Evolutionary conservation across 2,113 vertebrate genomes (phyloP).

Genomic region (Nibea albiflora): DNA sequence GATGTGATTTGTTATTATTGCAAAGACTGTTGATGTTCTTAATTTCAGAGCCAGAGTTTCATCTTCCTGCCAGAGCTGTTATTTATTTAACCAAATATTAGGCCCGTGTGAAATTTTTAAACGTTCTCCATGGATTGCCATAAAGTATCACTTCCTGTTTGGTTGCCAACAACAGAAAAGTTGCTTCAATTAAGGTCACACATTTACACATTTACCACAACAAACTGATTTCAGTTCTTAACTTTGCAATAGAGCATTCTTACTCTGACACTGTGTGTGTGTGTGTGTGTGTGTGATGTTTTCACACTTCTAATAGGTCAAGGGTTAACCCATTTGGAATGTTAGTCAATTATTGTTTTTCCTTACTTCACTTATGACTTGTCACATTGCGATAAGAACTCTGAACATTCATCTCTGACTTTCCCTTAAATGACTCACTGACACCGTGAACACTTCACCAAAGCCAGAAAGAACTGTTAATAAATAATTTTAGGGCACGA

Average conservation of each 20-base stretch:
- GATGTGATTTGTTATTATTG: background rate
- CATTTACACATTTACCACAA: slow-evolving; percentile 45
- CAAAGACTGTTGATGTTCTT: background rate
- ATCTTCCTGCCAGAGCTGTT: too few relatives aligned
- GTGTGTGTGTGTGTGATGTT: background rate
- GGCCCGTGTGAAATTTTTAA: slow-evolving; percentile 2
- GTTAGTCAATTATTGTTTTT: slow-evolving; percentile 59
- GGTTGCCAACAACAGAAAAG: slow-evolving; percentile 37
- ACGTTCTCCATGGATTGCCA: slow-evolving; percentile 27
- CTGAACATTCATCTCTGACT: background rate
- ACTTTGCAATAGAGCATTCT: background rate
- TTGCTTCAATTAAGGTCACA: slow-evolving; percentile 40
- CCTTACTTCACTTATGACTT: slow-evolving; percentile 4
- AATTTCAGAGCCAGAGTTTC: background rate
- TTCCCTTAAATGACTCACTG: slow-evolving; percentile 24
- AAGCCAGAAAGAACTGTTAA: background rate
- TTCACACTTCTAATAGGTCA: slow-evolving; percentile 27
- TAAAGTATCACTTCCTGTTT: slow-evolving; percentile 55
- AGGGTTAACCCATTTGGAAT: slow-evolving; percentile 33
- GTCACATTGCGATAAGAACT: slow-evolving; percentile 14
- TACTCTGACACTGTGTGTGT: slow-evolving; percentile 25
- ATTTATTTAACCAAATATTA: too few relatives aligned
- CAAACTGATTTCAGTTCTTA: slow-evolving; percentile 5
- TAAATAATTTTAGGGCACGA: background rate
- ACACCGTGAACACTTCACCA: background rate